Base-by-base conservation (phyloP, 2,888 invertebrate genomes). In the Hirtodrosophila trivittata region DNA sequence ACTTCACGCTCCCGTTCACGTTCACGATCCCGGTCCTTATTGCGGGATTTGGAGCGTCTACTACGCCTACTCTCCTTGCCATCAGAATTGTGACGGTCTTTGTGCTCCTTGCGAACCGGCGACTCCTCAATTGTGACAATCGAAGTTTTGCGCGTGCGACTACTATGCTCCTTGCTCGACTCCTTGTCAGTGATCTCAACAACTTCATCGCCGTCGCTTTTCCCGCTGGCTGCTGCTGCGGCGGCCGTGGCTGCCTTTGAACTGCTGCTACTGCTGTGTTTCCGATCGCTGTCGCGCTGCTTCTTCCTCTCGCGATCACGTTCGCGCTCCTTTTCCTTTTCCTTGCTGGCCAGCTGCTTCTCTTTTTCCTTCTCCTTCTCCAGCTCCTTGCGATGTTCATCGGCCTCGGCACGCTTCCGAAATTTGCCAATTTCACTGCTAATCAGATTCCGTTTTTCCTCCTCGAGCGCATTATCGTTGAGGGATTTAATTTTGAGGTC, bases 371-470 rank as follows among this genome's bases (percentile, higher is more conserved):
- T 89, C 64, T 91, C 92, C 66, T 92, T 92, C 52, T 92, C 92
- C 5, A 92, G 91, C 67, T 92, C 91, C 51, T 91, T 91, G 52
- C 90, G 88, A 72, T 90, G 89, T 50, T 91, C 90, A 63, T 91
- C 90, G 13, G 90, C 91, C 64, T 91, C 91, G 10, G 91, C 98
- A 77, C 97, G 96, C 92, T 98, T 98, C 68, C 98, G 94, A 92
- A 99, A 99, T 92, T 97, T 97, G 86, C 97, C 97, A 91, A 99
- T 99, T 93, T 99, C 99, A 83, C 98, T 94, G 88, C 97, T 97
- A 82, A 99, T 99, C 81, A 98, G 93, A 91, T 97, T 97, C 43
- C 97, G 94, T 91, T 98, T 98, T 89, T 98, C 98, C 91, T 98
- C 98, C 89, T 98, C 98, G 65, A 98, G 94, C 90, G 97, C 97